Evolutionary conservation across 2,113 vertebrate species (phyloP).

Genomic region (Bubo scandiacus): DNA sequence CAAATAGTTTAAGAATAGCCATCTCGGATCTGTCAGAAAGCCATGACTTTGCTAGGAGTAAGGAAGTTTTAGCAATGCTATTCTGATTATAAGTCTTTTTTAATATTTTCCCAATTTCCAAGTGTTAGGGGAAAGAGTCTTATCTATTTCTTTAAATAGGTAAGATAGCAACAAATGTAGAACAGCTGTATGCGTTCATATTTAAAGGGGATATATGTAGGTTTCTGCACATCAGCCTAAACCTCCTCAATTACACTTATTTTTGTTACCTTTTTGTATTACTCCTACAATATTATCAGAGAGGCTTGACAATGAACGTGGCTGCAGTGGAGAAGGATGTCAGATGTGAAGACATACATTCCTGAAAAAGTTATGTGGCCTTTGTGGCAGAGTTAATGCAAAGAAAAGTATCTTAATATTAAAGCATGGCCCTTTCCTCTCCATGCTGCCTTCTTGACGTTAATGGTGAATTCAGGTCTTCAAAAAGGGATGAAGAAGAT

Average conservation of each 20-base stretch:
- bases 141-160: background rate
- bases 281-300: background rate
- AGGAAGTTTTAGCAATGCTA: fast-evolving
- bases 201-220: background rate
- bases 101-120: background rate
- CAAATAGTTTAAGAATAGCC: background rate
- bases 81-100: background rate
- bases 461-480: background rate
- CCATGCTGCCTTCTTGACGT: fast-evolving
- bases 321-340: background rate
- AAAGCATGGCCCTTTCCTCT: background rate
- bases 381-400: background rate
- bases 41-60: background rate
- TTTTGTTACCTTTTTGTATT: background rate
- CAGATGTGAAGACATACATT: background rate
- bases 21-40: background rate
- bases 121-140: background rate
- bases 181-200: fast-evolving
- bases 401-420: background rate
- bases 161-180: background rate
- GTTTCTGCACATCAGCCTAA: background rate
- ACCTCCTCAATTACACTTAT: background rate
- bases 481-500: background rate
- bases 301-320: background rate
- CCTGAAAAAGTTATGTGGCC: fast-evolving